These are phyloP conservation scores for Lypha dubia DNA, from an alignment of 2,888 invertebrate species.

Conservation along the genomic window DNA sequence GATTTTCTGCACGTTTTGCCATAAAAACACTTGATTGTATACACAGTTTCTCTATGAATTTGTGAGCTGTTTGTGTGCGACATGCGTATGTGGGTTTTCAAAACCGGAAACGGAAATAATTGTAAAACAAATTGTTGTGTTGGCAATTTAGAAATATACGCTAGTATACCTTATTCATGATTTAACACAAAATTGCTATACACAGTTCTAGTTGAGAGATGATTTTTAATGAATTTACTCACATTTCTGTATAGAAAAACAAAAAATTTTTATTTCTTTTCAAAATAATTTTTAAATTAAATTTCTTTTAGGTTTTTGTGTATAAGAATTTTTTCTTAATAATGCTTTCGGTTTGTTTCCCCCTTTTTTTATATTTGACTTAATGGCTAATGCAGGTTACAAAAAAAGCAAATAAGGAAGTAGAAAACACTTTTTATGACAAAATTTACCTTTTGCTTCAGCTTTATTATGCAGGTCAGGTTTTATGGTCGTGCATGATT, in stretches of 20 bases:
- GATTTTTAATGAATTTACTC: background rate
- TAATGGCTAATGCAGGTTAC: background rate
- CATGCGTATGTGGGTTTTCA: conserved; percentile 8
- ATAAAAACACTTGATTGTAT: conserved; percentile 42
- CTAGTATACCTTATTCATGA: background rate
- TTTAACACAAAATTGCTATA: background rate
- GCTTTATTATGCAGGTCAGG: conserved; percentile 72
- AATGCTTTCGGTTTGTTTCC: background rate
- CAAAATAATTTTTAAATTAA: background rate
- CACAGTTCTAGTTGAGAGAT: background rate
- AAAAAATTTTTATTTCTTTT: background rate
- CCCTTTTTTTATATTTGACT: background rate
- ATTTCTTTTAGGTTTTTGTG: background rate
- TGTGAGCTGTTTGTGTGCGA: conserved; percentile 8
- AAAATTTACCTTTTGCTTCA: background rate
- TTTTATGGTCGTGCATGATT: conserved; percentile 70
- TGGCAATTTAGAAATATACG: conserved; percentile 21
- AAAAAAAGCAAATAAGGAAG: background rate
- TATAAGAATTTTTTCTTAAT: background rate
- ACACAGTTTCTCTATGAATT: background rate
- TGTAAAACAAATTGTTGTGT: conserved; percentile 63
- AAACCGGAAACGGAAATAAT: conserved; percentile 68
- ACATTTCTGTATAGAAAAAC: background rate
- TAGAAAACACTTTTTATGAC: background rate
- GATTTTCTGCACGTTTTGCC: conserved; percentile 52